Percentiles rank a stretch among this genome's conserved stretches.
Evolutionary conservation across 2,113 vertebrate genomes (phyloP).

Genomic region (Protobothrops flavoviridis): DNA sequence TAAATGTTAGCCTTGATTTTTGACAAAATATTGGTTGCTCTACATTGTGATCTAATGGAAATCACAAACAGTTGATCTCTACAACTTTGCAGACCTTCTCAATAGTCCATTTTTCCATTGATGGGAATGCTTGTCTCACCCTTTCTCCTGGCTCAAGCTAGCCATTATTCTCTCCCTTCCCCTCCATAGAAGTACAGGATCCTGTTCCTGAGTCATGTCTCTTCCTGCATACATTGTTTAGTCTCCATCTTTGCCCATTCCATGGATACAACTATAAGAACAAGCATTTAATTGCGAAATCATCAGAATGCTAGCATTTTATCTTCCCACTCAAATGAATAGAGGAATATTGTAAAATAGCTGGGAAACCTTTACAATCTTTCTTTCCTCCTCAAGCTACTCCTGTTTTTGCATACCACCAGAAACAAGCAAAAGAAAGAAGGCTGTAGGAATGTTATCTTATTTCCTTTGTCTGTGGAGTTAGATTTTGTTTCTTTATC

Average conservation of each 20-base stretch:
- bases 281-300: background rate
- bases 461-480: background rate
- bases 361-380: background rate
- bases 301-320: background rate
- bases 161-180: background rate
- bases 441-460: background rate
- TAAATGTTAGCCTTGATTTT: slow-evolving; percentile 65
- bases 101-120: background rate
- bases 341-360: background rate
- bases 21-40: slow-evolving; percentile 52
- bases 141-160: background rate
- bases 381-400: background rate
- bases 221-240: background rate
- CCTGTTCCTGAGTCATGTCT: background rate
- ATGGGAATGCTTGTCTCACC: background rate
- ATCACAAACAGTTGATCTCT: background rate
- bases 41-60: background rate
- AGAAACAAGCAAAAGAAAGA: background rate
- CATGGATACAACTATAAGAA: background rate
- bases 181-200: background rate
- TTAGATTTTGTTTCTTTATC: background rate
- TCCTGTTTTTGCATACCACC: background rate
- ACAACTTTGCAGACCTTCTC: background rate
- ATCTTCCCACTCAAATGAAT: background rate
- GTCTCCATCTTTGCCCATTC: background rate